These are phyloP conservation scores for Euura saliciscinereae DNA, from an alignment of 1,140 invertebrate species.

Conservation along the genomic window DNA sequence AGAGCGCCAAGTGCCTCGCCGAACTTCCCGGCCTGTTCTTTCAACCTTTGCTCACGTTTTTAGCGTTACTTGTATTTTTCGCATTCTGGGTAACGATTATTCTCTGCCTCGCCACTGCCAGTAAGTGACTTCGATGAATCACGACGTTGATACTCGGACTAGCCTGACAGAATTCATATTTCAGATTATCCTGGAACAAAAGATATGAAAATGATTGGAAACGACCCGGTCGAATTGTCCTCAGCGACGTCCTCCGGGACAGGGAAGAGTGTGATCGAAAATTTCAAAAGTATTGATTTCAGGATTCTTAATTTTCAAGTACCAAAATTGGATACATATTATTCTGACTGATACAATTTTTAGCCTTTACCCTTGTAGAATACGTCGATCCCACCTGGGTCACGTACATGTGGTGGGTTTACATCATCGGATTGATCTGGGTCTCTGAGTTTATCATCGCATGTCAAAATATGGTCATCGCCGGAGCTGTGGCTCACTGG, in stretches of 20 bases:
- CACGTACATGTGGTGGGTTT: slow-evolving; percentile 91
- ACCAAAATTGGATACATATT: neutral
- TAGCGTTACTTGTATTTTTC: slow-evolving; percentile 79
- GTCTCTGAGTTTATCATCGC: slow-evolving; percentile 89
- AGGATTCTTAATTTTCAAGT: neutral
- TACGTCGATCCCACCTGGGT: slow-evolving; percentile 76
- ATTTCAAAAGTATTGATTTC: slow-evolving; percentile 37
- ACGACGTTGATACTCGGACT: neutral
- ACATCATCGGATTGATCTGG: slow-evolving; percentile 88
- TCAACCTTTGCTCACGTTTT: slow-evolving; percentile 86
- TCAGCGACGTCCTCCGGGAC: slow-evolving; percentile 30
- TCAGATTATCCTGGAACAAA: slow-evolving; percentile 59
- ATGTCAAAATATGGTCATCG: slow-evolving; percentile 90
- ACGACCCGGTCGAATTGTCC: slow-evolving; percentile 42
- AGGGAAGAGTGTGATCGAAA: slow-evolving; percentile 32
- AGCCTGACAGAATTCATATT: slow-evolving; percentile 19
- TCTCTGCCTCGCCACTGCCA: slow-evolving; percentile 70
- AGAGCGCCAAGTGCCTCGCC: slow-evolving; percentile 84
- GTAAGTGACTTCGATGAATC: slow-evolving; percentile 59
- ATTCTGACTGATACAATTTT: slow-evolving; percentile 18
- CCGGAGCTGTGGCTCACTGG: slow-evolving; percentile 87
- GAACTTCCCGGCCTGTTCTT: slow-evolving; percentile 85
- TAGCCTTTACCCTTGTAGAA: slow-evolving; percentile 69
- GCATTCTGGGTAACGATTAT: slow-evolving; percentile 85
- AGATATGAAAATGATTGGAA: slow-evolving; percentile 51